Percentiles rank a stretch among this genome's conserved stretches.
Evolutionary conservation across 2,888 invertebrate species (phyloP).

Genomic region (Autographa pulchrina): DNA sequence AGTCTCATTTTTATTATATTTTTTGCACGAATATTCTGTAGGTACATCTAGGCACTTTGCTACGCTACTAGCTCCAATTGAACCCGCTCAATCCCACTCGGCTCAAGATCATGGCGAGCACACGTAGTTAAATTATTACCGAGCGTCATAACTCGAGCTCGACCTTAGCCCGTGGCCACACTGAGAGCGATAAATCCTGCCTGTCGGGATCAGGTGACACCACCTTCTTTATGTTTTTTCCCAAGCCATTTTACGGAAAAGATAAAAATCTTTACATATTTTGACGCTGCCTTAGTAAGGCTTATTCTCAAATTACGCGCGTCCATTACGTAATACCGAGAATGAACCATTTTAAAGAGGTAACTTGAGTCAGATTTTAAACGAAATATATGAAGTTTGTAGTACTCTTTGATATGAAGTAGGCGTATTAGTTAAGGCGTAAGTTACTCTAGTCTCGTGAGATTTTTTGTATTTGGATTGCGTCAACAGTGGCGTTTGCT

Average conservation of each 20-base stretch:
- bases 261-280: conserved; percentile 90
- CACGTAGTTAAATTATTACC: conserved; percentile 83
- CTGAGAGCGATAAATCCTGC: conserved; percentile 83
- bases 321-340: conserved; percentile 86
- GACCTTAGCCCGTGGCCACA: conserved; percentile 88
- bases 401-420: conserved; percentile 30
- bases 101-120: conserved; percentile 54
- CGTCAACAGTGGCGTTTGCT: conserved; percentile 7
- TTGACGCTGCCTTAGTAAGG: conserved; percentile 87
- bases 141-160: conserved; percentile 83
- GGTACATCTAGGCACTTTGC: not conserved
- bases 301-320: conserved; percentile 88
- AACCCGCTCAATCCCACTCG: conserved; percentile 25
- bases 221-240: conserved; percentile 90
- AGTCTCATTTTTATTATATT: too few species aligned
- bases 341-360: conserved; percentile 78
- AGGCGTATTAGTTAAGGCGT: conserved; percentile 49
- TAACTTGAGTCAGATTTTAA: conserved; percentile 58
- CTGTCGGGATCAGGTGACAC: conserved; percentile 90
- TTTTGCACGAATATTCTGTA: not conserved
- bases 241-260: conserved; percentile 89
- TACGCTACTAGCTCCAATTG: not conserved
- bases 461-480: conserved; percentile 23
- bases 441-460: conserved; percentile 30
- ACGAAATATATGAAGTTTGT: conserved; percentile 50